A percentile compares a stretch with the other conserved stretches of the same genome.
phyloP scores from a whole-genome alignment of 1,140 invertebrate species.

The Pachypeltis micranthus region DNA sequence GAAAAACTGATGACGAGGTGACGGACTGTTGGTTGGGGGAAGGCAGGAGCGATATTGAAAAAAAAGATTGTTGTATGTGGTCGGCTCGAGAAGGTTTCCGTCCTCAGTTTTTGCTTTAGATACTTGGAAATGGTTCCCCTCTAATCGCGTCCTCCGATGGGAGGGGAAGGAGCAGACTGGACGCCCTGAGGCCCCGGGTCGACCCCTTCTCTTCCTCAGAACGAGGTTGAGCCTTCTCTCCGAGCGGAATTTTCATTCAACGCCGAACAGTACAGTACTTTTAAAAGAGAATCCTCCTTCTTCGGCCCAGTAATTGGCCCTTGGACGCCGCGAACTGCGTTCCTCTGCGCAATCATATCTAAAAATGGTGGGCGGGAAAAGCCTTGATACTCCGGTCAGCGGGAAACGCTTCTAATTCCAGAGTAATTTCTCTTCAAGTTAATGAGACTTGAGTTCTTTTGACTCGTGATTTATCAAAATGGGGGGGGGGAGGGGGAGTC shows the following conservation, averaged over 20 bases:
- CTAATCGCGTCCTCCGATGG: not conserved
- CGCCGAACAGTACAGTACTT: not conserved
- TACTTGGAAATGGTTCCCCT: not conserved
- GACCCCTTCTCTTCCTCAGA: not conserved
- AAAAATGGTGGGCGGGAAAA: not conserved
- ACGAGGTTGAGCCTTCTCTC: too few relatives aligned
- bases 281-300: not conserved
- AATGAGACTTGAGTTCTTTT: not conserved
- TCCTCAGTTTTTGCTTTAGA: not conserved
- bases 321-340: not conserved
- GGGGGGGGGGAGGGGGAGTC: too few relatives aligned
- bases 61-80: not conserved
- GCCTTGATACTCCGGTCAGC: not conserved
- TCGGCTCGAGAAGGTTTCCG: not conserved
- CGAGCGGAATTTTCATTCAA: not conserved
- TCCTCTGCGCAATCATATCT: not conserved
- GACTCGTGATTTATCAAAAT: not conserved
- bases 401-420: not conserved
- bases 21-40: not conserved
- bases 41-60: not conserved
- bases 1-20: not conserved
- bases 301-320: not conserved
- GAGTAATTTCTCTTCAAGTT: not conserved
- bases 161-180: not conserved
- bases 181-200: not conserved